A percentile compares a stretch with the other conserved stretches of the same genome.
Evolutionary conservation across 30 jellyfish, hydroid and myxozoan species (phyloP).

Genomic region (Aurelia sp.): DNA sequence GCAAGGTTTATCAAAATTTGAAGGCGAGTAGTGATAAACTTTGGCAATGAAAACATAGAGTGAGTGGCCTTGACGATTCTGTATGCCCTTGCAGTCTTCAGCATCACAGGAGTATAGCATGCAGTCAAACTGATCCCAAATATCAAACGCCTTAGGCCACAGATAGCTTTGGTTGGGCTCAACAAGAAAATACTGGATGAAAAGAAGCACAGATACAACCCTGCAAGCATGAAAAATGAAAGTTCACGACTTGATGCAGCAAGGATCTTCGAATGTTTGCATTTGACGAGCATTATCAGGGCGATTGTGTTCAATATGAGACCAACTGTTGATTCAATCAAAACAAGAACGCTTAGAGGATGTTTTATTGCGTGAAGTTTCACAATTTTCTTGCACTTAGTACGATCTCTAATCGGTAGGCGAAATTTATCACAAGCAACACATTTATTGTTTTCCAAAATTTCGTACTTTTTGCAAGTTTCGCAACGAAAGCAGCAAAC

Average conservation of each 20-base stretch:
- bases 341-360: background rate
- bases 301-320: slow-evolving; percentile 13
- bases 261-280: slow-evolving; percentile 28
- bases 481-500: slow-evolving; percentile 54
- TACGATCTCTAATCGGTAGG: slow-evolving; percentile 9
- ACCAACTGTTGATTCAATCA: slow-evolving; percentile 37
- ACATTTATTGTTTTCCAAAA: slow-evolving; percentile 48
- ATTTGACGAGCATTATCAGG: slow-evolving; percentile 18
- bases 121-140: slow-evolving; percentile 76
- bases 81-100: slow-evolving; percentile 68
- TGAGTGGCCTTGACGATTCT: slow-evolving; percentile 77
- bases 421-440: background rate
- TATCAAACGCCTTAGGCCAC: slow-evolving; percentile 63
- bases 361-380: slow-evolving; percentile 3
- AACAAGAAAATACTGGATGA: slow-evolving; percentile 52
- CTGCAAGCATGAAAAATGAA: slow-evolving; percentile 44
- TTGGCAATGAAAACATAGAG: slow-evolving; percentile 24
- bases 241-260: slow-evolving; percentile 63
- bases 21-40: slow-evolving; percentile 56
- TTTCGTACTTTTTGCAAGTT: slow-evolving; percentile 16
- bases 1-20: slow-evolving; percentile 75
- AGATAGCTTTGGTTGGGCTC: slow-evolving; percentile 36
- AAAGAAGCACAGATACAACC: slow-evolving; percentile 44
- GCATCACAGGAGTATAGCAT: slow-evolving; percentile 35
- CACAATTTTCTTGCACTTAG: slow-evolving; percentile 21